These are phyloP conservation scores for Eupithecia exiguata DNA, from an alignment of 2,888 invertebrate genomes.

Conservation along the genomic window DNA sequence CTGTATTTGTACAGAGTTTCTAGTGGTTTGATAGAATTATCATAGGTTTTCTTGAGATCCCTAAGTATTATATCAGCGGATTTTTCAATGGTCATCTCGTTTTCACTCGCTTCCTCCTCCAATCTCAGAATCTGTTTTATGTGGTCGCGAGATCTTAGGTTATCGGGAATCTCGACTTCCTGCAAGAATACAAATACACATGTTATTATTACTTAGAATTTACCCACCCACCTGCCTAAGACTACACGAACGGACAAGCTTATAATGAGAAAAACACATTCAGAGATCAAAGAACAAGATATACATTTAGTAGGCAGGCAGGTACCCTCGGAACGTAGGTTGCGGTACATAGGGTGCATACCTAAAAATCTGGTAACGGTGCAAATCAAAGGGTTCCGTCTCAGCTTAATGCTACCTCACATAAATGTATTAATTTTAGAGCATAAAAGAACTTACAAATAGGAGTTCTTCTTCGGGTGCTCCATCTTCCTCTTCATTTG, in stretches of 20 bases:
- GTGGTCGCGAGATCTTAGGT: slow-evolving; percentile 90
- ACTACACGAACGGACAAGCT: too few species aligned
- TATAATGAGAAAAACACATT: too few species aligned
- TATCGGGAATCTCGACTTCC: slow-evolving; percentile 90
- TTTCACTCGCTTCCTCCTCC: slow-evolving; percentile 89
- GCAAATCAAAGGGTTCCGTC: too few species aligned
- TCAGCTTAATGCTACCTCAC: too few species aligned
- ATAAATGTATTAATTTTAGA: not conserved
- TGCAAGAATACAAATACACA: slow-evolving; percentile 61
- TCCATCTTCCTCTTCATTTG: slow-evolving; percentile 54
- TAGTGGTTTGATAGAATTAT: slow-evolving; percentile 93
- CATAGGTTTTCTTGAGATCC: slow-evolving; percentile 93
- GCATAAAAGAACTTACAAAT: slow-evolving; percentile 70
- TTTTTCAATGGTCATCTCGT: slow-evolving; percentile 88
- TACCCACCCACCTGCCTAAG: too few species aligned
- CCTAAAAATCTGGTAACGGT: too few species aligned
- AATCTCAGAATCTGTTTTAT: slow-evolving; percentile 91
- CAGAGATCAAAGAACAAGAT: too few species aligned
- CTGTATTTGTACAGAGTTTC: slow-evolving; percentile 96
- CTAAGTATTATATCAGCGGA: slow-evolving; percentile 91
- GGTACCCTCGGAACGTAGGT: too few species aligned
- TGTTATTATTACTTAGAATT: not conserved
- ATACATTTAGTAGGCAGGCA: too few species aligned
- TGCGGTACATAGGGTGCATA: too few species aligned
- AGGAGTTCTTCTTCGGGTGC: slow-evolving; percentile 87